These are phyloP conservation scores for Ectobius pallidus DNA, from an alignment of 2,888 invertebrate genomes.

Conservation along the genomic window DNA sequence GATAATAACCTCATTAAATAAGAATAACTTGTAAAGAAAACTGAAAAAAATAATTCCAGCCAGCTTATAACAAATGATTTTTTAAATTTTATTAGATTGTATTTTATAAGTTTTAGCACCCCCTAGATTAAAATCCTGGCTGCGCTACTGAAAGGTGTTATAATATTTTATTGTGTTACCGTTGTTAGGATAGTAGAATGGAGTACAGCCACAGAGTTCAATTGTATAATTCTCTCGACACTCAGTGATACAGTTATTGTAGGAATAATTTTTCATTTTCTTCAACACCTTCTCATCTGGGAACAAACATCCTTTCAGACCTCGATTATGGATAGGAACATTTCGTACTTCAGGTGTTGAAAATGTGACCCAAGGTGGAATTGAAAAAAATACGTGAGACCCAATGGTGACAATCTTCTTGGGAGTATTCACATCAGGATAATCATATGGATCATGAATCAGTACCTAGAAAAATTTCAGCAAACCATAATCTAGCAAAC, in stretches of 20 bases:
- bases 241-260: constrained; percentile 69
- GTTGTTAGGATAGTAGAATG: constrained; percentile 61
- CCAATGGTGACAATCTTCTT: constrained; percentile 63
- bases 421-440: constrained; percentile 67
- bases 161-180: too few species aligned
- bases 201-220: constrained; percentile 65
- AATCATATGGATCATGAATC: constrained; percentile 68
- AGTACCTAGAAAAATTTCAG: constrained; percentile 57
- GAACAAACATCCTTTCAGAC: constrained; percentile 61
- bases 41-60: too few species aligned
- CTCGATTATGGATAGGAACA: constrained; percentile 57
- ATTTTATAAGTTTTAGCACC: too few species aligned
- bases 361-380: constrained; percentile 69
- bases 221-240: constrained; percentile 59
- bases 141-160: too few species aligned
- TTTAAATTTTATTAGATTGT: too few species aligned
- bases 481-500: constrained; percentile 31
- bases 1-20: too few species aligned
- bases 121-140: too few species aligned
- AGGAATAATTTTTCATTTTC: constrained; percentile 61
- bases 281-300: constrained; percentile 57
- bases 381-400: constrained; percentile 65
- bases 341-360: constrained; percentile 61
- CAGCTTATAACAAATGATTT: too few species aligned
- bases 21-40: too few species aligned